Evolutionary conservation across 2,797 vertebrate genomes (phyloP).

Genomic region (Psittacula derbiana): DNA sequence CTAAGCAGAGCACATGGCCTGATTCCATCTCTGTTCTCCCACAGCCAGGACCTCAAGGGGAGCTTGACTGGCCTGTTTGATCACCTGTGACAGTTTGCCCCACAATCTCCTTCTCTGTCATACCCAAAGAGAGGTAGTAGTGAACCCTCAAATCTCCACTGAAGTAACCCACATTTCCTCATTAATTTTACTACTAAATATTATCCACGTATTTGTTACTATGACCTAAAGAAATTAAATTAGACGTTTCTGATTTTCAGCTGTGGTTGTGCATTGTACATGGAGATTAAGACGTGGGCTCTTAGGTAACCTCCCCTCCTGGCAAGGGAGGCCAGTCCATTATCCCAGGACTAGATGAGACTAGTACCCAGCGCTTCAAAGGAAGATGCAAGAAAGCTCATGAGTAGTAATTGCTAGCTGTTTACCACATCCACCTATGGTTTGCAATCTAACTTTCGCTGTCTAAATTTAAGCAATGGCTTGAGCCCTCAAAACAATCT

Average conservation of each 20-base stretch:
- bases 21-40: neutral
- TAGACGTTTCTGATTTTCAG: neutral
- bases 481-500: neutral
- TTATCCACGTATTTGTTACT: neutral
- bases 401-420: neutral
- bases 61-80: neutral
- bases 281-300: rapidly evolving
- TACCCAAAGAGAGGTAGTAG: neutral
- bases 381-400: neutral
- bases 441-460: neutral
- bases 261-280: neutral
- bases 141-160: neutral
- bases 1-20: neutral
- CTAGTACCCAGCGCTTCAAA: neutral
- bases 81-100: neutral
- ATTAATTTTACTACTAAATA: neutral
- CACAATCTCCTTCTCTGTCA: neutral
- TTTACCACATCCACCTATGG: neutral
- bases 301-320: neutral
- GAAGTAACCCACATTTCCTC: neutral
- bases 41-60: neutral
- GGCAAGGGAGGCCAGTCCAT: neutral
- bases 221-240: neutral
- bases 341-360: neutral
- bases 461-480: neutral